Base-by-base conservation (phyloP, 2,797 vertebrate species). In the Pseudochaenichthys georgianus region DNA sequence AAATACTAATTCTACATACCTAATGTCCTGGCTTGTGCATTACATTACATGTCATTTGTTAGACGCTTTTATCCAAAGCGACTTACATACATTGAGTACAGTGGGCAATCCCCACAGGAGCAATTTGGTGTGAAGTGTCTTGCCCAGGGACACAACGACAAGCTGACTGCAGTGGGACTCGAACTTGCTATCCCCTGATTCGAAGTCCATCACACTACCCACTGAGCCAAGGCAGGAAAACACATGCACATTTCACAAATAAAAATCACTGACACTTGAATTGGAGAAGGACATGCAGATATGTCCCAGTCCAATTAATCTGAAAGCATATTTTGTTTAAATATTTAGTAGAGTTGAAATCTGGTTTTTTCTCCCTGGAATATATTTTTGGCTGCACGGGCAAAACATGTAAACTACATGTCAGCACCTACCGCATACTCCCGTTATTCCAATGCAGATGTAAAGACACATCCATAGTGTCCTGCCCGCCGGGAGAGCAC, bases 351-450 rank as follows among this genome's bases (percentile, higher is more conserved):
- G 17, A 64, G 41, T 9, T 64, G 9, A 68, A 42, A 65, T 38
- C n/a, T 5, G 68, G 9, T 28, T 38, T 17, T 63, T 15, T 75
- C 19, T 16, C 19, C 28, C 23, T 34, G 11, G 5, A 10, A 69
- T 11, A 57, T 43, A 23, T 47, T 53, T 0, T 52, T 47, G 4
- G 10, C 48, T 12, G 34, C 6, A 46, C 0, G 6, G 2, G 10
- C 3, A 43, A 23, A 55, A 41, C 43, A 48, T 16, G 2, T 7
- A 54, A 54, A 38, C 17, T 67, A 47, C 21, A 53, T 28, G 10
- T 15, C 3, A 3, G 0, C 65, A 80, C 87, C 81, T 47, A 94
- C 93, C 84, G 15, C 48, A 75, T 43, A 88, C 62, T 28, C 51
- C 57, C 52, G 80, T 70, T 60, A 76, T 57, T 73, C 63, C 88